These are phyloP conservation scores for Adoxophyes honmai DNA, from an alignment of 1,140 invertebrate species.

Conservation along the genomic window DNA sequence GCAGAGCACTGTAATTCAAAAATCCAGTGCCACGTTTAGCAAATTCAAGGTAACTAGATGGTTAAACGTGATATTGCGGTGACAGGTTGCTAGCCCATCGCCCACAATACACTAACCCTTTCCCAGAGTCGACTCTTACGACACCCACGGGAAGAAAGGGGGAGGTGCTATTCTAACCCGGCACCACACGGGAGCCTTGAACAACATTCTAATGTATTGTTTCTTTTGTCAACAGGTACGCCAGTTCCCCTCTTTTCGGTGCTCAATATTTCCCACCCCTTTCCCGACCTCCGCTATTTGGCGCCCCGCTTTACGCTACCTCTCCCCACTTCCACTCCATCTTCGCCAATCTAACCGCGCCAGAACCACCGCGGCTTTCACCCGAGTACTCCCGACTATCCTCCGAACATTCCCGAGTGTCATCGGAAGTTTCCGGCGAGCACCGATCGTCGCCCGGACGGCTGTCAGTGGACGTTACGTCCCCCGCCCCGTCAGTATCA, in stretches of 20 bases:
- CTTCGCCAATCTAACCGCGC: conserved; percentile 87
- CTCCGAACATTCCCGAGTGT: conserved; percentile 74
- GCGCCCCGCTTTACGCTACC: conserved; percentile 80
- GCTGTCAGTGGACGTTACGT: conserved; percentile 18
- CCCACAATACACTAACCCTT: too few species aligned
- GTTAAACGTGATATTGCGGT: too few species aligned
- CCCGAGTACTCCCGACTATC: conserved; percentile 28
- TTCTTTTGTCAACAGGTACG: conserved; percentile 49
- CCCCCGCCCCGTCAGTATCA: conserved; percentile 73
- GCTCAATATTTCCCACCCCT: conserved; percentile 80
- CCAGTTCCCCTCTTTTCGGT: conserved; percentile 57
- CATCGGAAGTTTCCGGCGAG: conserved; percentile 73
- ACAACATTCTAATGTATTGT: too few species aligned
- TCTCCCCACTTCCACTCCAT: conserved; percentile 90
- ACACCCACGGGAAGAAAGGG: too few species aligned
- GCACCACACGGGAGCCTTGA: too few species aligned
- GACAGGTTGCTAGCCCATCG: too few species aligned
- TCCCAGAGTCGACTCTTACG: too few species aligned
- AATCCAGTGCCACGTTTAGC: too few species aligned
- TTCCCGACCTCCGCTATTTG: conserved; percentile 81
- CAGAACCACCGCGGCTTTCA: conserved; percentile 30
- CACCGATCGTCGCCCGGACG: conserved; percentile 39
- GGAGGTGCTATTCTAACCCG: too few species aligned
- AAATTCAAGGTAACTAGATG: too few species aligned
- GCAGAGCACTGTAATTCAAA: too few species aligned